Conservation (phyloP, 1,140 invertebrate genomes). For the Meloidogyne exigua region DNA sequence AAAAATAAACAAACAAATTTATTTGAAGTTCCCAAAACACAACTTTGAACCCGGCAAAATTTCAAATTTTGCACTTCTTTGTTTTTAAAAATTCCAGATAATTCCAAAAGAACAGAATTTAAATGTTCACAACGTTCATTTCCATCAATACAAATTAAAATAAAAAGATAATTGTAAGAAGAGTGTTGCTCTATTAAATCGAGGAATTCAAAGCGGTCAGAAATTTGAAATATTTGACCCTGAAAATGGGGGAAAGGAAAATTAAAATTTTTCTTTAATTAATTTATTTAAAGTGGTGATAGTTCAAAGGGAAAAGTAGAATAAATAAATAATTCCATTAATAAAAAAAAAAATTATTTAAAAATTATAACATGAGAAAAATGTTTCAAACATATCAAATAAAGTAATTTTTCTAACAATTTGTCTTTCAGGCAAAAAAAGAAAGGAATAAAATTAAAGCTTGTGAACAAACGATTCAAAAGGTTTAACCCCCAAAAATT, state of each 20-base stretch:
- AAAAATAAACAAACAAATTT: constrained; percentile 34
- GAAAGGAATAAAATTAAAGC: too few relatives aligned
- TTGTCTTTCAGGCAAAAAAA: too few relatives aligned
- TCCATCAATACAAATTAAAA: constrained; percentile 13
- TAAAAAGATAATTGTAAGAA: not conserved
- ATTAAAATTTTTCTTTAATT: too few relatives aligned
- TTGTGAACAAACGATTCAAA: too few relatives aligned
- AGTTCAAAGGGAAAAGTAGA: too few relatives aligned
- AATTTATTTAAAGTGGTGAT: too few relatives aligned
- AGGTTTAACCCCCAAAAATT: too few relatives aligned
- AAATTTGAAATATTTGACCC: constrained; percentile 34
- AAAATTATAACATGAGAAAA: not conserved
- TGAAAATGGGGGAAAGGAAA: too few relatives aligned
- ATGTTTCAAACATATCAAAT: too few relatives aligned
- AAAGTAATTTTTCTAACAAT: too few relatives aligned
- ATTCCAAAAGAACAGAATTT: constrained; percentile 45
- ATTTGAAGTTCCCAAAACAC: constrained; percentile 35
- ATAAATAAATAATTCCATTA: too few relatives aligned
- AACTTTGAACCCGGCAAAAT: constrained; percentile 48
- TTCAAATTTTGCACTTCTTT: constrained; percentile 17
- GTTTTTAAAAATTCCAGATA: constrained; percentile 21
- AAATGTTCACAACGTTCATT: constrained; percentile 19
- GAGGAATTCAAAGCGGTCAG: constrained; percentile 38
- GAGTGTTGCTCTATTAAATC: constrained; percentile 35
- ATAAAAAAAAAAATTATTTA: not conserved